phyloP scores from a whole-genome alignment of 2,888 invertebrate species.

The Bombyx huttoni region DNA sequence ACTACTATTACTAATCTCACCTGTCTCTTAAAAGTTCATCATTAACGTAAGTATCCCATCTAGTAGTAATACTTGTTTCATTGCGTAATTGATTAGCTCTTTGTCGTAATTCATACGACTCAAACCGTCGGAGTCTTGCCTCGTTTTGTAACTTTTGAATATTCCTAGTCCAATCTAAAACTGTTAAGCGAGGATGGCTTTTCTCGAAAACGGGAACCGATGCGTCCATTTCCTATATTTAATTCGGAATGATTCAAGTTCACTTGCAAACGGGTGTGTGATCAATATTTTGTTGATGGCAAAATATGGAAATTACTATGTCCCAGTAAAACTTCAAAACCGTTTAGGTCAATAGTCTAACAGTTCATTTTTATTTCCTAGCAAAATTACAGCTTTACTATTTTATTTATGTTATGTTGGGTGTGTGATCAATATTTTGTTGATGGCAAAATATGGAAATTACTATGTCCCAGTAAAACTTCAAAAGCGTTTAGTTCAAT shows the following conservation, averaged over 20 bases:
- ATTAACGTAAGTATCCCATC: conserved; percentile 85
- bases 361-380: no score
- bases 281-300: conserved; percentile 1
- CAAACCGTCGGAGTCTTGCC: conserved; percentile 75
- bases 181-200: conserved; percentile 75
- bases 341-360: no score
- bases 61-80: conserved; percentile 80
- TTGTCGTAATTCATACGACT: conserved; percentile 80
- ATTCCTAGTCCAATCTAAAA: conserved; percentile 84
- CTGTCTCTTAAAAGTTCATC: conserved; percentile 80
- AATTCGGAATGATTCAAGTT: no score
- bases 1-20: conserved; percentile 27
- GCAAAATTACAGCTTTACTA: no score
- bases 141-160: conserved; percentile 80
- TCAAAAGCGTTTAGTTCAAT: no score
- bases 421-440: conserved; percentile 1
- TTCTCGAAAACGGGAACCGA: conserved; percentile 74
- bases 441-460: no score
- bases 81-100: conserved; percentile 79
- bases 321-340: no score
- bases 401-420: not conserved
- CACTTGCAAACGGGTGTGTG: not conserved
- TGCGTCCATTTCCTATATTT: conserved; percentile 34
- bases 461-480: no score
- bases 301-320: no score